Evolutionary conservation across 2,797 vertebrate genomes (phyloP).

Genomic region (Phoxinus dragarum): DNA sequence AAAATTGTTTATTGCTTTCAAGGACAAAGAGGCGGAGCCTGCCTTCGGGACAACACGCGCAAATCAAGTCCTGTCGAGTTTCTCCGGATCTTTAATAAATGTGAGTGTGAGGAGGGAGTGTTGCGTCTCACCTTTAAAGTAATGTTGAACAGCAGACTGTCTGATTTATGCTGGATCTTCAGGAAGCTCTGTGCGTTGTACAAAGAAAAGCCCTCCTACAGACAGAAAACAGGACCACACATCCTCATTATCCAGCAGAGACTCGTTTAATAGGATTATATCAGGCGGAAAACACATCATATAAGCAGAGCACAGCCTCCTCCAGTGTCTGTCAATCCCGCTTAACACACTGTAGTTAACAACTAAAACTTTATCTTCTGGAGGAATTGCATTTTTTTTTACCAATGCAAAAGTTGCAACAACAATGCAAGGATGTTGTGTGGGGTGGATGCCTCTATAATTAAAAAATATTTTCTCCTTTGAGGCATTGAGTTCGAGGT

Average conservation of each 20-base stretch:
- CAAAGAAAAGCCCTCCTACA: constrained; percentile 89
- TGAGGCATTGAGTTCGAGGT: not conserved
- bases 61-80: not conserved
- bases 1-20: constrained; percentile 28
- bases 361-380: not conserved
- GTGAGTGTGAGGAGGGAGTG: too few relatives aligned
- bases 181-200: constrained; percentile 78
- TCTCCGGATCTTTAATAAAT: not conserved
- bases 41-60: not conserved
- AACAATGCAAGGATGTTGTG: not conserved
- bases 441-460: not conserved
- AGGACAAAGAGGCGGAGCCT: constrained; percentile 5
- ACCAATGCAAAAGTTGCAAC: not conserved
- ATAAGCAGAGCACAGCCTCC: constrained; percentile 1
- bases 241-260: constrained; percentile 37
- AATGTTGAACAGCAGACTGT: constrained; percentile 85
- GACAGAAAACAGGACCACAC: constrained; percentile 55
- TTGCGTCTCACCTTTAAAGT: constrained; percentile 79
- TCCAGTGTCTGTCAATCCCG: not conserved
- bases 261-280: constrained; percentile 25
- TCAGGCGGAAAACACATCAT: constrained; percentile 15
- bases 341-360: not conserved
- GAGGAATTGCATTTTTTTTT: too few relatives aligned
- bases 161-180: constrained; percentile 83
- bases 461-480: not conserved